Percentiles rank a stretch among this genome's conserved stretches.
Evolutionary conservation across 2,113 vertebrate genomes (phyloP).

Genomic region (Aplodontia rufa): DNA sequence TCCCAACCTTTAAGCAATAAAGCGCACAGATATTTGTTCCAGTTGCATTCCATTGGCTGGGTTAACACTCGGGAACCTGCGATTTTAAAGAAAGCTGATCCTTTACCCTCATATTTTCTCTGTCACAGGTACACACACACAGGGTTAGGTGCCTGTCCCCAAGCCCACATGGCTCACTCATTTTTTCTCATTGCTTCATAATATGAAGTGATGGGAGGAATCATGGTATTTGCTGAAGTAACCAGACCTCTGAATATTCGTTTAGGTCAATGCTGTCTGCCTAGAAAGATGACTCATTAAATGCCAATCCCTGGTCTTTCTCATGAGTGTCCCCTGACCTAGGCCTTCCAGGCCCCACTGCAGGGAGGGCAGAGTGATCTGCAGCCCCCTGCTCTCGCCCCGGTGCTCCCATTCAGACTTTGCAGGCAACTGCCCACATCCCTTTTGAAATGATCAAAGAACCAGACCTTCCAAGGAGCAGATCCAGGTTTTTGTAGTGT

Average conservation of each 20-base stretch:
- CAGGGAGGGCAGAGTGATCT: not conserved
- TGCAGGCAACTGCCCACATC: not conserved
- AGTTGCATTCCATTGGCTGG: not conserved
- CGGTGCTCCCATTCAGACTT: not conserved
- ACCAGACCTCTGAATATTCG: not conserved
- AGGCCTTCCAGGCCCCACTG: not conserved
- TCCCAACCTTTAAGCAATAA: slow-evolving; percentile 71
- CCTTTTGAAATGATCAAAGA: not conserved
- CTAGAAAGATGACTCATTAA: slow-evolving; percentile 47
- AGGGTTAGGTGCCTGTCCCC: not conserved
- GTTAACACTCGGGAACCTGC: slow-evolving; percentile 50
- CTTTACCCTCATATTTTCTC: not conserved
- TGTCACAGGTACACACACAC: rapidly evolving
- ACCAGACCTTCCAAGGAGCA: not conserved
- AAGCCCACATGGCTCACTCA: rapidly evolving
- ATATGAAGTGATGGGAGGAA: not conserved
- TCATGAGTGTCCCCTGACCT: not conserved
- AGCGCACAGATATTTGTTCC: slow-evolving; percentile 46
- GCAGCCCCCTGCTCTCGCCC: not conserved
- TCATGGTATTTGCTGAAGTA: slow-evolving; percentile 18
- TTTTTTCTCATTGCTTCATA: not conserved
- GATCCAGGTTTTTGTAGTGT: not conserved
- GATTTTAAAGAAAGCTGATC: not conserved
- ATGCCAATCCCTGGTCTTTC: slow-evolving; percentile 61
- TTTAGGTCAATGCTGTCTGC: not conserved